A percentile compares a stretch with the other conserved stretches of the same genome.
Evolutionary conservation across 2,888 invertebrate species (phyloP).

Genomic region (Erebia aethiops): DNA sequence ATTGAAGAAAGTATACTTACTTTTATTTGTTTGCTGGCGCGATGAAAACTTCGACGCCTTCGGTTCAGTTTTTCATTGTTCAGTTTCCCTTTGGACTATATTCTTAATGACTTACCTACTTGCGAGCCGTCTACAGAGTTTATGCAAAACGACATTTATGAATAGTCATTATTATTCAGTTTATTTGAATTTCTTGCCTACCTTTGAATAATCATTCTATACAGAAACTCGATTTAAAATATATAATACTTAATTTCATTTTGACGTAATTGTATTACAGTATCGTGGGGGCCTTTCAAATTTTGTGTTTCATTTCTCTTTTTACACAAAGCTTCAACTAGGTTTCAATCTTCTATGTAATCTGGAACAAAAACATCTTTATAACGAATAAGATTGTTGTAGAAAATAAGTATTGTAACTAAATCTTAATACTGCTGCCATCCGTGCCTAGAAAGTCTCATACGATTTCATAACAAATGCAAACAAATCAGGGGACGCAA

Average conservation of each 20-base stretch:
- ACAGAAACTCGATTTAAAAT: not conserved
- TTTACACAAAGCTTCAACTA: not conserved
- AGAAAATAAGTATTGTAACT: slow-evolving; percentile 10
- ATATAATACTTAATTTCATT: too few species aligned
- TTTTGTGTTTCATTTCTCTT: not conserved
- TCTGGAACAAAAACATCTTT: not conserved
- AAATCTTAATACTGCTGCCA: slow-evolving; percentile 9
- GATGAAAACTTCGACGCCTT: slow-evolving; percentile 6
- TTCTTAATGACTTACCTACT: slow-evolving; percentile 15
- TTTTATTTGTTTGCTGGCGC: slow-evolving; percentile 14
- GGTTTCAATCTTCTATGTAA: not conserved
- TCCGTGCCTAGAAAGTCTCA: slow-evolving; percentile 24
- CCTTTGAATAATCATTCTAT: not conserved
- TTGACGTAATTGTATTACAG: too few species aligned
- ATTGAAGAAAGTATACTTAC: slow-evolving; percentile 15
- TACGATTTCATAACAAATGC: slow-evolving; percentile 23
- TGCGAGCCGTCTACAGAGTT: not conserved
- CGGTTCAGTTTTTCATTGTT: slow-evolving; percentile 3
- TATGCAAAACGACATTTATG: slow-evolving; percentile 1
- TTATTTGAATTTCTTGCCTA: not conserved
- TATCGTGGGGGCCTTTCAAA: too few species aligned
- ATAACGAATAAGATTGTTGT: not conserved
- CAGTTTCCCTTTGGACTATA: slow-evolving; percentile 12
- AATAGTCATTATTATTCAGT: not conserved
- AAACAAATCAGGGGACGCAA: slow-evolving; percentile 25